These are phyloP conservation scores for Aegotheles bennettii DNA, from an alignment of 2,113 vertebrate species.

Conservation along the genomic window DNA sequence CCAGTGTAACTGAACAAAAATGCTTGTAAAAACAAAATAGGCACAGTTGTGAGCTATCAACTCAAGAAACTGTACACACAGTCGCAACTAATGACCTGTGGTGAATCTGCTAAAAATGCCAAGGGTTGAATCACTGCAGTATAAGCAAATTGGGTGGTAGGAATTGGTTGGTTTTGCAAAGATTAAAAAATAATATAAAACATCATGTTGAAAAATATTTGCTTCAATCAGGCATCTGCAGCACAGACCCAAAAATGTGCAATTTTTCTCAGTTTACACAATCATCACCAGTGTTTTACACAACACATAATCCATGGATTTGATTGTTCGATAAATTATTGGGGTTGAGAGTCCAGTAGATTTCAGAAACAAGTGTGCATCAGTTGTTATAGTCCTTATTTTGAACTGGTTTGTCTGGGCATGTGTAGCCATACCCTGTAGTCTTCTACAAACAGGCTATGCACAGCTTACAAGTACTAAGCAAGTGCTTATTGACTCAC, in stretches of 20 bases:
- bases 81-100: background rate
- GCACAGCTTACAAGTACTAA: background rate
- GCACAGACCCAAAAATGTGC: background rate
- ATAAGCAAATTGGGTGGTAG: background rate
- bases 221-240: background rate
- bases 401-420: background rate
- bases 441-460: background rate
- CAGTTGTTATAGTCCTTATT: background rate
- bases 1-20: slow-evolving; percentile 24
- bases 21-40: slow-evolving; percentile 10
- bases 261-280: background rate
- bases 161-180: background rate
- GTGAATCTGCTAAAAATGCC: background rate
- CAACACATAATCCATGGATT: background rate
- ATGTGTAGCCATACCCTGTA: background rate
- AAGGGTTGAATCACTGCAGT: background rate
- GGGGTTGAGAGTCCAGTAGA: background rate
- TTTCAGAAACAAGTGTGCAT: background rate
- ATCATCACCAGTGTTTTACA: background rate
- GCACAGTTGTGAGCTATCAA: background rate
- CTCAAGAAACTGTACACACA: background rate
- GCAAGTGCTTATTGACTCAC: background rate
- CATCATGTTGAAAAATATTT: background rate
- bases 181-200: background rate
- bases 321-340: background rate